phyloP scores from a whole-genome alignment of 2,797 vertebrate genomes.

The Okamejei kenojei region DNA sequence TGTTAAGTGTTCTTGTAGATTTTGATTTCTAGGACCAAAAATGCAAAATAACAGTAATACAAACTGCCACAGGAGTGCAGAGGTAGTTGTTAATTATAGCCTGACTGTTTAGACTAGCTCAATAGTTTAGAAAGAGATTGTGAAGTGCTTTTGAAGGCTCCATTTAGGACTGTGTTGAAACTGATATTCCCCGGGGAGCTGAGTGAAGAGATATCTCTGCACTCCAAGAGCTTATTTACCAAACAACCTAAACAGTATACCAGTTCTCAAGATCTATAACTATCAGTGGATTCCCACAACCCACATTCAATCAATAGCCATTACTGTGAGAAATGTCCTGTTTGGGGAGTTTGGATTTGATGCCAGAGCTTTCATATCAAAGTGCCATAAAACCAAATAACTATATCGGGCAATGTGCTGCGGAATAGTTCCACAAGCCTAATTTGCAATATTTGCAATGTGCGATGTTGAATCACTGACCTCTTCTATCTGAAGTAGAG shows the following conservation, averaged over 20 bases:
- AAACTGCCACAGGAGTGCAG: not conserved
- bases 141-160: slow-evolving; percentile 22
- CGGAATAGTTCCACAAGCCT: slow-evolving; percentile 50
- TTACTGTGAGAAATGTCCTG: slow-evolving; percentile 32
- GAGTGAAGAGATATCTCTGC: slow-evolving; percentile 30
- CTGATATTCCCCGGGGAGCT: not conserved
- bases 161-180: slow-evolving; percentile 35
- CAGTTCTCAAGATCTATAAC: slow-evolving; percentile 33
- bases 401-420: not conserved
- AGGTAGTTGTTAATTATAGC: slow-evolving; percentile 27
- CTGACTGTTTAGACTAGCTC: slow-evolving; percentile 7
- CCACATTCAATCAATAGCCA: slow-evolving; percentile 33
- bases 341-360: slow-evolving; percentile 23
- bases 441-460: slow-evolving; percentile 48
- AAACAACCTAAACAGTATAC: slow-evolving; percentile 30
- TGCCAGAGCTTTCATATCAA: slow-evolving; percentile 26
- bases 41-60: not conserved
- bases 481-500: slow-evolving; percentile 74
- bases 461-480: slow-evolving; percentile 63
- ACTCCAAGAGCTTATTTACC: slow-evolving; percentile 35
- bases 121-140: slow-evolving; percentile 7
- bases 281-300: slow-evolving; percentile 33
- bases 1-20: not conserved
- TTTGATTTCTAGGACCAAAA: slow-evolving; percentile 8
- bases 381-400: slow-evolving; percentile 15